A percentile compares a stretch with the other conserved stretches of the same genome.
These are phyloP conservation scores for Halesus radiatus DNA, from an alignment of 1,140 invertebrate genomes.

Conservation along the genomic window DNA sequence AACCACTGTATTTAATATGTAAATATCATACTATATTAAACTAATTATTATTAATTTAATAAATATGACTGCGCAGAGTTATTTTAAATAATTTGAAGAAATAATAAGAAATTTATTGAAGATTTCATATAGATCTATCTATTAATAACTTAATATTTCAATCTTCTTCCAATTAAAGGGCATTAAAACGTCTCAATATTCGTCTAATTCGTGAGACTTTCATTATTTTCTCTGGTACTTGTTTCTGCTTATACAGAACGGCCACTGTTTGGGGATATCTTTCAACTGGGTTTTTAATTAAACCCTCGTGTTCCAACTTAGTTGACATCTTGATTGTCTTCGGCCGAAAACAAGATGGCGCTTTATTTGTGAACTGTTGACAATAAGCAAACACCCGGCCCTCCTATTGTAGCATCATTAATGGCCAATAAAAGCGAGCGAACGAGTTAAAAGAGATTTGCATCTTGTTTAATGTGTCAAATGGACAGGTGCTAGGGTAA, in stretches of 20 bases:
- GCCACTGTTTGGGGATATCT: background rate
- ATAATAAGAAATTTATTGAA: too few species aligned
- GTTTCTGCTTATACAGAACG: background rate
- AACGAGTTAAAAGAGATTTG: background rate
- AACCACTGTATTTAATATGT: too few species aligned
- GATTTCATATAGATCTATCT: too few species aligned
- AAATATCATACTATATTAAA: too few species aligned
- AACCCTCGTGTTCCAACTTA: conserved; percentile 33
- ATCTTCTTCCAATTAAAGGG: too few species aligned
- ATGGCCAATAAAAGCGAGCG: background rate
- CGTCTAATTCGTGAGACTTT: background rate
- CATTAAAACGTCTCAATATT: too few species aligned
- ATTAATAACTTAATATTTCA: too few species aligned
- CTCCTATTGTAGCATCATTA: background rate
- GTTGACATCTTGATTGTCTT: conserved; percentile 48
- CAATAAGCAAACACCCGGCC: background rate
- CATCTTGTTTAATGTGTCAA: too few species aligned
- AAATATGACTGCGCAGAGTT: too few species aligned
- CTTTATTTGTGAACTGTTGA: conserved; percentile 28
- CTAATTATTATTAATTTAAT: too few species aligned
- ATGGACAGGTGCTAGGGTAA: too few species aligned
- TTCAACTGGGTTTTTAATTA: conserved; percentile 39
- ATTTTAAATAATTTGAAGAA: too few species aligned
- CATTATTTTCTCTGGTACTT: background rate
- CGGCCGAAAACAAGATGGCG: conserved; percentile 13